Conservation (phyloP, 2,797 vertebrate species). For the Esox masquinongy region DNA sequence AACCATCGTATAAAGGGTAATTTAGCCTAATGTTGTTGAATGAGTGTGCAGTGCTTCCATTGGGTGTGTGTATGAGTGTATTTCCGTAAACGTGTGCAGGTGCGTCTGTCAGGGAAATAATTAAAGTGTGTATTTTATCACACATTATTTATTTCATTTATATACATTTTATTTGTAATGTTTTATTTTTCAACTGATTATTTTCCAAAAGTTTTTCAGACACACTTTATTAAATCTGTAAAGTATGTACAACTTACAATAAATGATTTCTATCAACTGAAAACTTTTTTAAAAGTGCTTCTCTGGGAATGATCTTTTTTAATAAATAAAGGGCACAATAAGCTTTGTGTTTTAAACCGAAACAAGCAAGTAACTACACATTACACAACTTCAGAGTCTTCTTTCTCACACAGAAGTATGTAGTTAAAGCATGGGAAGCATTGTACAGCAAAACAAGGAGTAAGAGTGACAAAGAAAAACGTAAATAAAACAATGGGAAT, state of each 20-base stretch:
- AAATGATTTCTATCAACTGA: conserved; percentile 59
- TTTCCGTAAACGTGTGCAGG: neutral
- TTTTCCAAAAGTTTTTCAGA: conserved; percentile 45
- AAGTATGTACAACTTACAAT: conserved; percentile 71
- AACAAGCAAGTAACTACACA: conserved; percentile 55
- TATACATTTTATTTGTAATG: neutral
- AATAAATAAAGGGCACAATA: conserved; percentile 67
- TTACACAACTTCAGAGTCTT: conserved; percentile 56
- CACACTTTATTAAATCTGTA: conserved; percentile 66
- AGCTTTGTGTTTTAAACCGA: conserved; percentile 56
- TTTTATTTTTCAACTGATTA: neutral
- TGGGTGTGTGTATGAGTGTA: conserved; percentile 1
- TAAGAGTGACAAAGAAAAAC: neutral
- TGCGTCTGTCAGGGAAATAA: conserved; percentile 13
- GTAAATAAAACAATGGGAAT: conserved; percentile 33
- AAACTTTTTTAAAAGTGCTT: conserved; percentile 74
- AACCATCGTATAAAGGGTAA: conserved; percentile 38
- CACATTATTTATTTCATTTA: neutral
- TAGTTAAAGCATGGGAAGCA: conserved; percentile 19
- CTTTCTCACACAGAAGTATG: conserved; percentile 36
- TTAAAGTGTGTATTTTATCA: neutral
- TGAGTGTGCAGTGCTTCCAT: conserved; percentile 6
- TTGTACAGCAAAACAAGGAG: conserved; percentile 28
- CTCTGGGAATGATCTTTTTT: conserved; percentile 53
- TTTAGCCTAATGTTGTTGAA: conserved; percentile 37